Percentiles rank a stretch among this genome's conserved stretches.
These are phyloP conservation scores for Pelodiscus sinensis DNA, from an alignment of 2,113 vertebrate genomes.

Conservation along the genomic window DNA sequence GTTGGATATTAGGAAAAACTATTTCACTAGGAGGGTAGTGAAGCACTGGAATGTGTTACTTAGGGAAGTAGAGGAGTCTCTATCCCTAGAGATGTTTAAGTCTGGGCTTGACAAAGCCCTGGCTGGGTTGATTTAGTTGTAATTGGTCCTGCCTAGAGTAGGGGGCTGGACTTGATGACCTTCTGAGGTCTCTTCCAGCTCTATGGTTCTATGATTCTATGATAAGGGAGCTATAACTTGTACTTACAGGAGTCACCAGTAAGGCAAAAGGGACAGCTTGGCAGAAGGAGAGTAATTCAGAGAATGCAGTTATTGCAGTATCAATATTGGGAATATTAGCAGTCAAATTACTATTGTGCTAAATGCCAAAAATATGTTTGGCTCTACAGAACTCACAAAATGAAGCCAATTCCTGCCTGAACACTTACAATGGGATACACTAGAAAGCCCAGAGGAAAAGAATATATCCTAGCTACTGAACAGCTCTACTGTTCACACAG, in stretches of 20 bases:
- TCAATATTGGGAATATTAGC: neutral
- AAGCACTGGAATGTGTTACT: no score
- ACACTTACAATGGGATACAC: constrained; percentile 14
- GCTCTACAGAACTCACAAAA: neutral
- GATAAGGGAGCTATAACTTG: neutral
- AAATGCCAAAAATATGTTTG: neutral
- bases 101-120: no score
- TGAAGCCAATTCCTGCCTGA: neutral
- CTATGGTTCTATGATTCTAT: no score
- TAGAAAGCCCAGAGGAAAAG: neutral
- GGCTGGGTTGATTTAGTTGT: no score
- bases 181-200: no score
- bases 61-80: no score
- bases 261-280: neutral
- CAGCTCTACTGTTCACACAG: neutral
- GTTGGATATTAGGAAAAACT: no score
- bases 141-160: no score
- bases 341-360: neutral
- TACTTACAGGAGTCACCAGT: neutral
- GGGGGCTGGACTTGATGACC: no score
- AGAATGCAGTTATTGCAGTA: neutral
- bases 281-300: neutral
- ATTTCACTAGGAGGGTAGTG: no score
- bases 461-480: neutral
- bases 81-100: no score